Conservation (phyloP, 1,140 invertebrate genomes). For the Lasaia peninsularis region DNA sequence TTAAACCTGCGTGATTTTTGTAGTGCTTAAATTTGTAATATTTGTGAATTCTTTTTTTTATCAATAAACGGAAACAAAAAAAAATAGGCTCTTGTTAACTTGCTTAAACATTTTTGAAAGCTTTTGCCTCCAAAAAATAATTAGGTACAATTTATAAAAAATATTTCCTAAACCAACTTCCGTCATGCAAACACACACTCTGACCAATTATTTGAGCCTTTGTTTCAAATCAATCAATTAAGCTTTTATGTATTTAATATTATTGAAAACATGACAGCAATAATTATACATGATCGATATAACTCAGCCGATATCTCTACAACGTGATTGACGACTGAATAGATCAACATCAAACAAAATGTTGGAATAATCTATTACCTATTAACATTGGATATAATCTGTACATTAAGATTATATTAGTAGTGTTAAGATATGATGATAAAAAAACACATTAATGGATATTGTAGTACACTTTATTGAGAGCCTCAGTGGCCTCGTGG, state of each 20-base stretch:
- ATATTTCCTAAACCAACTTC: not conserved
- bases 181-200: not conserved
- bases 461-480: no score
- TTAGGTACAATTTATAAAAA: not conserved
- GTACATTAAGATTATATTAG: no score
- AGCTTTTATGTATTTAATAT: not conserved
- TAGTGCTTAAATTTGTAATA: no score
- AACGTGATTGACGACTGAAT: conserved; percentile 4
- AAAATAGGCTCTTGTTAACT: no score
- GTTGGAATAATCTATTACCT: not conserved
- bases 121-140: not conserved
- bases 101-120: not conserved
- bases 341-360: conserved; percentile 1
- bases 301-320: not conserved
- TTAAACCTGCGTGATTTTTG: no score
- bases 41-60: no score
- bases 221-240: not conserved
- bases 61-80: no score
- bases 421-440: no score
- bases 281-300: conserved; percentile 5
- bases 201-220: conserved; percentile 1
- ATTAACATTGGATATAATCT: not conserved
- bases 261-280: conserved; percentile 3
- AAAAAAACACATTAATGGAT: no score
- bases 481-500: no score